A percentile compares a stretch with the other conserved stretches of the same genome.
These are phyloP conservation scores for Artibeus lituratus DNA, from an alignment of 2,797 vertebrate species.

Conservation along the genomic window DNA sequence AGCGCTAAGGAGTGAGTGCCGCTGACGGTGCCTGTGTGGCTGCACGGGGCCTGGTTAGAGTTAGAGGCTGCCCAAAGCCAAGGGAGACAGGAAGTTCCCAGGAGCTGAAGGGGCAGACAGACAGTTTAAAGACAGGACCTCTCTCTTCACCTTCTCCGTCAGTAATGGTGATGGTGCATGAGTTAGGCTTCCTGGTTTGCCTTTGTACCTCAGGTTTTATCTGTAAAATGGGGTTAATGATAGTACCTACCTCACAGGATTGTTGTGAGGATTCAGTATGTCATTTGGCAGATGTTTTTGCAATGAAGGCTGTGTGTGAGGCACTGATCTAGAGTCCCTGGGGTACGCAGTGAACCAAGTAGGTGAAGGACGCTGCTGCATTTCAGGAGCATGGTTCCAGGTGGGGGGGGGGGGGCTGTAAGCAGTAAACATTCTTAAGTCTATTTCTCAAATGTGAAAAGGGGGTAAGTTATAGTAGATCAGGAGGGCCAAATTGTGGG, in stretches of 20 bases:
- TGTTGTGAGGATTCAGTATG: neutral
- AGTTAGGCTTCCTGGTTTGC: neutral
- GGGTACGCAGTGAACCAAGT: neutral
- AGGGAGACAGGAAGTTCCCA: neutral
- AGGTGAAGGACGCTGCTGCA: neutral
- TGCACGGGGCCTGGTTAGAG: neutral
- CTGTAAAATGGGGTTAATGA: neutral
- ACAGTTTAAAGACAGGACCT: neutral
- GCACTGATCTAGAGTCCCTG: neutral
- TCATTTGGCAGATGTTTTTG: neutral
- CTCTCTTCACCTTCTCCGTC: neutral
- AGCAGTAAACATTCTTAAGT: neutral
- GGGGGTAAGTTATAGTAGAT: neutral
- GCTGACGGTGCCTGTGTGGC: accelerated
- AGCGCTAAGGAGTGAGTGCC: conserved; percentile 89
- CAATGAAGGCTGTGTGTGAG: neutral
- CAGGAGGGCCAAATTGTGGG: neutral
- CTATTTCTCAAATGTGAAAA: neutral
- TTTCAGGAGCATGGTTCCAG: neutral
- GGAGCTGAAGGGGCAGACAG: neutral
- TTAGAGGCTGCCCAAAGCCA: neutral
- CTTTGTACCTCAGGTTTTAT: neutral
- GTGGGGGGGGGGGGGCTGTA: neutral
- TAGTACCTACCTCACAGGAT: neutral
- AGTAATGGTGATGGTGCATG: neutral